Base-by-base conservation (phyloP, 2,888 invertebrate genomes). In the Tipula helvola region DNA sequence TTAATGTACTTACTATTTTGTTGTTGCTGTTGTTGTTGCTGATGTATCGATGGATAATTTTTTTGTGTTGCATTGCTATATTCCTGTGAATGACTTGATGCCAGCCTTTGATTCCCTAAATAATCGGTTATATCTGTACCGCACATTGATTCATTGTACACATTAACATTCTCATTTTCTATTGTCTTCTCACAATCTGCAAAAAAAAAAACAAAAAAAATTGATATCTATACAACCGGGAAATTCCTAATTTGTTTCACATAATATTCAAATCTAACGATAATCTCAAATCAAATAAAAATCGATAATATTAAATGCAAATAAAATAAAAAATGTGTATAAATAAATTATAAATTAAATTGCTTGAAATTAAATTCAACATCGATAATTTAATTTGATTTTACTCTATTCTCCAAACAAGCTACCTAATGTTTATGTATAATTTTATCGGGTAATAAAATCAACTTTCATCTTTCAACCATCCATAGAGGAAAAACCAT, bases 101-200 rank as follows among this genome's bases (percentile, higher is more conserved):
- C 44, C 57, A 87, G 83, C 83, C 87, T 86, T 86, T 87, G 87
- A 86, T 86, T 87, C 12, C 86, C 86, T 86, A 87, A 87, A 87
- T 86, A 87, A 16, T 87, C 87, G 10, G 87, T 83, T 86, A 87
- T 85, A 71, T 87, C 87, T 44, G 87, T 41, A 36, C 86, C 87
- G 71, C 87, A 87, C 13, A 87, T 87, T 18, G 87, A 87, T 36
- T 87, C 87, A 42, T 39, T 85, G 44, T 87, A 87, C 13, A 87
- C 87, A 85, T 86, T 87, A 85, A 87, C 47, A 44, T 86, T 85
- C 36, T 86, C 86, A 86, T 87, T 87, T 86, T 87, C 87, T 86
- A 87, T 36, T 86, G 87, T 85, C 86, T 87, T 87, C 86, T 87
- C 87, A 87, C 87, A 87, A 87, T 87, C 87, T 87, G 44, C 5